Evolutionary conservation across 2,888 invertebrate species (phyloP).

Genomic region (Drosophila mulleri): DNA sequence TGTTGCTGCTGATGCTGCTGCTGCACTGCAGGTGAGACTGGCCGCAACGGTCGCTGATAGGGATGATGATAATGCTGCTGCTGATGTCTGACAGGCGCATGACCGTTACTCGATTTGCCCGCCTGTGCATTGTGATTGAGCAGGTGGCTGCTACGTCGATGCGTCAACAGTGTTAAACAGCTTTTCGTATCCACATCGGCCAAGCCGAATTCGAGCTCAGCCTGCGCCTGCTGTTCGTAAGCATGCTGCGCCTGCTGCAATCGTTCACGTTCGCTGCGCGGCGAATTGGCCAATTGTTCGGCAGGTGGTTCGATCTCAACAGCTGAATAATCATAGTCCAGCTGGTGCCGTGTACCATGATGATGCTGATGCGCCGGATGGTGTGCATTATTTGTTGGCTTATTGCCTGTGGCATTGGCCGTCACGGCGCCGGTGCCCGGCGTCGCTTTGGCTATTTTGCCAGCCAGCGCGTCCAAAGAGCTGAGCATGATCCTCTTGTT

Average conservation of each 20-base stretch:
- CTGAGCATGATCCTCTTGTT: constrained; percentile 88
- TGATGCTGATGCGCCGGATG: constrained; percentile 66
- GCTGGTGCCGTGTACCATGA: constrained; percentile 60
- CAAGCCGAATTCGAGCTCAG: constrained; percentile 73
- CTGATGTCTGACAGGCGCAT: constrained; percentile 36
- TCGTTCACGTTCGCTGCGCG: constrained; percentile 64
- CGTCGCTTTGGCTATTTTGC: constrained; percentile 90
- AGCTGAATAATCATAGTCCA: constrained; percentile 77
- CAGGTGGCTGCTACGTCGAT: constrained; percentile 58
- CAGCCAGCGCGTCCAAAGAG: constrained; percentile 94
- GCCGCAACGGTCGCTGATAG: constrained; percentile 66
- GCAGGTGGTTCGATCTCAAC: constrained; percentile 71
- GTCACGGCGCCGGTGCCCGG: constrained; percentile 87
- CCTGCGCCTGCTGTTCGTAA: constrained; percentile 70
- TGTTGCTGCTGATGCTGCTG: constrained; percentile 28
- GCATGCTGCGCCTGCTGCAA: constrained; percentile 73
- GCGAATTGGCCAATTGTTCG: constrained; percentile 71
- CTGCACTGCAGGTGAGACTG: constrained; percentile 48
- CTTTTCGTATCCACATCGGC: constrained; percentile 73
- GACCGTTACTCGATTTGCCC: constrained; percentile 53
- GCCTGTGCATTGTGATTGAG: constrained; percentile 78
- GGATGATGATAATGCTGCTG: constrained; percentile 67
- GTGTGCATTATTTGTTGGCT: constrained; percentile 61
- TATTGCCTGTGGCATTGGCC: constrained; percentile 77
- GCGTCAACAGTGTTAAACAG: constrained; percentile 54